A percentile compares a stretch with the other conserved stretches of the same genome.
Evolutionary conservation across 2,888 invertebrate genomes (phyloP).

Genomic region (Trilocha varians): DNA sequence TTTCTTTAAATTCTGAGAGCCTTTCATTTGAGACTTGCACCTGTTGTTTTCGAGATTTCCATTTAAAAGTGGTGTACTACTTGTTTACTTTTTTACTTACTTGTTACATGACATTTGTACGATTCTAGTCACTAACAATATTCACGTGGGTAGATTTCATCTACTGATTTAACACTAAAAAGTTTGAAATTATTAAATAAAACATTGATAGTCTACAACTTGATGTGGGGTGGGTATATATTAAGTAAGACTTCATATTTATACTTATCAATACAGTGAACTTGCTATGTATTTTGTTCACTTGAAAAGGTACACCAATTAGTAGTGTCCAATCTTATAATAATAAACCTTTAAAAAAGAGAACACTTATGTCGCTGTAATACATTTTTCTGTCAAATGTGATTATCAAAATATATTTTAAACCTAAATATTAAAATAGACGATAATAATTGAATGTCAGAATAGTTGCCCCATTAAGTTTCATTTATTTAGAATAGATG

Average conservation of each 20-base stretch:
- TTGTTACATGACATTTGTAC: too few species aligned
- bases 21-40: conserved; percentile 58
- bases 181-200: conserved; percentile 32
- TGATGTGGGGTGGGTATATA: conserved; percentile 39
- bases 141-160: conserved; percentile 57
- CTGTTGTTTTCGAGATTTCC: conserved; percentile 24
- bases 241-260: conserved; percentile 27
- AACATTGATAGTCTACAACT: conserved; percentile 37
- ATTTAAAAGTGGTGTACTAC: too few species aligned
- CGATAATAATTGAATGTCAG: not conserved
- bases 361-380: not conserved
- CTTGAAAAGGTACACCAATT: conserved; percentile 8
- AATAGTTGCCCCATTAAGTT: not conserved
- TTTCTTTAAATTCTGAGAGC: conserved; percentile 24
- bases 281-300: conserved; percentile 37
- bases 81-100: too few species aligned
- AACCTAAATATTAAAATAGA: not conserved
- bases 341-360: not conserved
- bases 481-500: not conserved
- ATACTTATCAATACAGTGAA: conserved; percentile 42
- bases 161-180: conserved; percentile 36
- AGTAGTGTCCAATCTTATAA: not conserved
- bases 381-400: not conserved
- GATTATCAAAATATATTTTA: not conserved
- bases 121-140: conserved; percentile 40